These are phyloP conservation scores for Acropternis orthonyx DNA, from an alignment of 2,797 vertebrate species.

Conservation along the genomic window DNA sequence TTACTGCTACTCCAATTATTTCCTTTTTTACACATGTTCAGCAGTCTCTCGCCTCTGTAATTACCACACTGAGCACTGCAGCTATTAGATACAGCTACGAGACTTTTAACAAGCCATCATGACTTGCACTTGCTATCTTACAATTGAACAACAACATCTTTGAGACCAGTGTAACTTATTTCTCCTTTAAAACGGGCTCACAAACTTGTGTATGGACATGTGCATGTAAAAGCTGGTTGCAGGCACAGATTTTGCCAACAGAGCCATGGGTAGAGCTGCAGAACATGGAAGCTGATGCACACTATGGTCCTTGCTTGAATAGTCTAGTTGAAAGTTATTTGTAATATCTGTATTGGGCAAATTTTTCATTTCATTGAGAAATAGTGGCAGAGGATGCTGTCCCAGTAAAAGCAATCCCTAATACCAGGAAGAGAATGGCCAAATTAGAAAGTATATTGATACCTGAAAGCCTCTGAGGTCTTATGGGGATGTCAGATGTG, in stretches of 20 bases:
- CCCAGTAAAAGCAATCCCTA: background rate
- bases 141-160: background rate
- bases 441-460: background rate
- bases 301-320: background rate
- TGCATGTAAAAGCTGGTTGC: background rate
- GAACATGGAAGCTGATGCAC: fast-evolving
- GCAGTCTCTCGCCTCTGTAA: conserved; percentile 53
- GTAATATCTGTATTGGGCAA: background rate
- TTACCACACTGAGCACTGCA: conserved; percentile 11
- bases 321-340: background rate
- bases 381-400: background rate
- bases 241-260: background rate
- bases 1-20: conserved; percentile 60
- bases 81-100: conserved; percentile 40
- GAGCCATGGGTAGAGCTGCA: background rate
- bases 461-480: background rate
- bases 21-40: conserved; percentile 37
- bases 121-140: background rate
- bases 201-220: background rate
- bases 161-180: background rate
- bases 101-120: conserved; percentile 41
- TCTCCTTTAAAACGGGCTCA: background rate
- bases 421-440: background rate
- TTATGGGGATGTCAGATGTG: background rate
- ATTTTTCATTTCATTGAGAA: background rate